Evolutionary conservation across 1,140 invertebrate genomes (phyloP).

Genomic region (Platorchestia sp.): DNA sequence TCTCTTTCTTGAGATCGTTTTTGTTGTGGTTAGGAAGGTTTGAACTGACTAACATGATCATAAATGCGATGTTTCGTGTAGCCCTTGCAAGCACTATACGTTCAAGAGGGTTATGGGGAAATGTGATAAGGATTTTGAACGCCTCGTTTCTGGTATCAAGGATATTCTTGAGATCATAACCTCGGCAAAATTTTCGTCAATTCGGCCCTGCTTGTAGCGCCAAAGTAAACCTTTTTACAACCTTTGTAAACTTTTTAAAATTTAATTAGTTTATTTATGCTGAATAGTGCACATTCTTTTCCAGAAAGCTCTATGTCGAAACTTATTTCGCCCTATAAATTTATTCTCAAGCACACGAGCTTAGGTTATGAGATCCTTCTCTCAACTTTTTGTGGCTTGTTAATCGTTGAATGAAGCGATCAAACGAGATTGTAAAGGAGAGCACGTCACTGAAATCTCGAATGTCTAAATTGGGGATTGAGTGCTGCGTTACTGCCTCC

Average conservation of each 20-base stretch:
- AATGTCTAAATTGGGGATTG: not conserved
- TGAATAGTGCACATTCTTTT: not conserved
- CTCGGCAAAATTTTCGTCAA: not conserved
- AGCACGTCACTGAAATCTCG: not conserved
- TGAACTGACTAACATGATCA: too few relatives aligned
- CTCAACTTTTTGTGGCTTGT: not conserved
- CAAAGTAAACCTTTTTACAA: too few relatives aligned
- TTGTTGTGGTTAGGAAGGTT: too few relatives aligned
- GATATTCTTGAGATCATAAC: too few relatives aligned
- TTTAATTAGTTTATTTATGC: too few relatives aligned
- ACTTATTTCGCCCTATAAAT: not conserved
- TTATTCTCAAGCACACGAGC: not conserved
- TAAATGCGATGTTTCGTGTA: too few relatives aligned
- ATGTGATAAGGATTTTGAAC: too few relatives aligned
- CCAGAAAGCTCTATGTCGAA: not conserved
- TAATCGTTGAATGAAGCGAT: not conserved
- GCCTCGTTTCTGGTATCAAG: not conserved
- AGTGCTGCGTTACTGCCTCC: not conserved
- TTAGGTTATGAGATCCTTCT: not conserved
- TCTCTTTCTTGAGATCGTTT: too few relatives aligned
- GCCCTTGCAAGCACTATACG: too few relatives aligned
- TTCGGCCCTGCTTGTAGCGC: not conserved
- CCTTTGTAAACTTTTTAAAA: too few relatives aligned
- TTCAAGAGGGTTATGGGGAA: too few relatives aligned
- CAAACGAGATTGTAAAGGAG: not conserved